Percentiles rank a stretch among this genome's conserved stretches.
Conservation (phyloP, 2,113 vertebrate genomes). For the Crotalus viridis region DNA sequence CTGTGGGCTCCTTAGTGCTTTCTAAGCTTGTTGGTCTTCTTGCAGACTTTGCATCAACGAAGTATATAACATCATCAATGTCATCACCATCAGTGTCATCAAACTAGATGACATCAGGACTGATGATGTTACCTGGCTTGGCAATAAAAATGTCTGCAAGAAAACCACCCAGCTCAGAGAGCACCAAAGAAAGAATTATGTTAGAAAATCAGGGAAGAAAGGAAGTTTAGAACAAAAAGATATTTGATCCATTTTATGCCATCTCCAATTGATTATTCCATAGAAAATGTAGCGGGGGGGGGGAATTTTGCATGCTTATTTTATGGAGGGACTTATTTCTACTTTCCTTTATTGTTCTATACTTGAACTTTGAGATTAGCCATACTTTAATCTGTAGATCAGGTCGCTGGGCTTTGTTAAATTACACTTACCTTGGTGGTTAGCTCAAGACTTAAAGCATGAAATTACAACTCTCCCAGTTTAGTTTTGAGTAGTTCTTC, state of each 20-base stretch:
- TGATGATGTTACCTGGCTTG: background rate
- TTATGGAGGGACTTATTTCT: background rate
- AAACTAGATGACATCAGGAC: background rate
- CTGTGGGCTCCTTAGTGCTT: background rate
- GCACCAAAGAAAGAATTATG: background rate
- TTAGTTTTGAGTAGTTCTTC: background rate
- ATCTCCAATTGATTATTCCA: background rate
- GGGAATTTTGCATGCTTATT: background rate
- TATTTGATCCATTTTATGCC: background rate
- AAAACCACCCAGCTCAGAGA: background rate
- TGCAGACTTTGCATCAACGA: background rate
- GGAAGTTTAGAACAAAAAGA: background rate
- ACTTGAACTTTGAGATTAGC: background rate
- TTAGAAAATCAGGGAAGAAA: background rate
- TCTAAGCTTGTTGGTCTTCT: background rate
- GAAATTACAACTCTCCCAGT: background rate
- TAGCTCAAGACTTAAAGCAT: background rate
- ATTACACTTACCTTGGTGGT: conserved; percentile 8
- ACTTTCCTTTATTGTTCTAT: background rate
- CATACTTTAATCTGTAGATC: background rate
- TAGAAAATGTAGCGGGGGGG: background rate
- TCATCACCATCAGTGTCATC: background rate
- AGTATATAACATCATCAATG: background rate
- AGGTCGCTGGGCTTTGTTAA: background rate
- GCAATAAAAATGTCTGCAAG: background rate